A percentile compares a stretch with the other conserved stretches of the same genome.
Evolutionary conservation across 1,140 invertebrate genomes (phyloP).

Genomic region (Stegodyphus mimosarum): DNA sequence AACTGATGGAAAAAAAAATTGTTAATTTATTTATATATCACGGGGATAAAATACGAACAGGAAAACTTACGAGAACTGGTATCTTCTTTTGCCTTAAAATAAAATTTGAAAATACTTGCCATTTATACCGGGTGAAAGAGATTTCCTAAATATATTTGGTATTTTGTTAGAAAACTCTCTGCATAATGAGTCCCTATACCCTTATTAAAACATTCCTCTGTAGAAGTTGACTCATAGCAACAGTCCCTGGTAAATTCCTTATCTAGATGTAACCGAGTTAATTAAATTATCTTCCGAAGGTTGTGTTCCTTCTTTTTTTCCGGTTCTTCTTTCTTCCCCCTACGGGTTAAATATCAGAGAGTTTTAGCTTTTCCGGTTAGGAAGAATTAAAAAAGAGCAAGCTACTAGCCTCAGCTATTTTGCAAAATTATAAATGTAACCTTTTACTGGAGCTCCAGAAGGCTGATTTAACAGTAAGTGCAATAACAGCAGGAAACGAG

Average conservation of each 20-base stretch:
- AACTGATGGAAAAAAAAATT: no score
- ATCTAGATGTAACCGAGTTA: constrained; percentile 2
- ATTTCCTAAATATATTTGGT: not conserved
- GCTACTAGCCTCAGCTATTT: no score
- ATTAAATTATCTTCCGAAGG: constrained; percentile 24
- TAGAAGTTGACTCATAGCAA: constrained; percentile 15
- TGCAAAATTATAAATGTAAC: no score
- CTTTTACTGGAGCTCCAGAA: no score
- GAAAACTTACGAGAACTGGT: no score
- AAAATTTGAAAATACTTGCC: not conserved
- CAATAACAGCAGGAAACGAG: no score
- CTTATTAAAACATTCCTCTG: constrained; percentile 28
- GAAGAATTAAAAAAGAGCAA: no score
- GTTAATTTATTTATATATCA: no score
- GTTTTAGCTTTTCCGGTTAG: no score
- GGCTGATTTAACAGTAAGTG: no score
- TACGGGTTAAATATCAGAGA: no score
- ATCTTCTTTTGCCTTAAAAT: not conserved
- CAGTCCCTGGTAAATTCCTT: constrained; percentile 7
- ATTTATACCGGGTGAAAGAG: not conserved
- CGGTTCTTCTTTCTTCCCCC: not conserved
- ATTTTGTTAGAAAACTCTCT: constrained; percentile 1
- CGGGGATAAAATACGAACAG: no score
- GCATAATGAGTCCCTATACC: constrained; percentile 3
- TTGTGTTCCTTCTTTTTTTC: constrained; percentile 6